phyloP scores from a whole-genome alignment of 2,797 vertebrate genomes.

The Sebastolobus alascanus region DNA sequence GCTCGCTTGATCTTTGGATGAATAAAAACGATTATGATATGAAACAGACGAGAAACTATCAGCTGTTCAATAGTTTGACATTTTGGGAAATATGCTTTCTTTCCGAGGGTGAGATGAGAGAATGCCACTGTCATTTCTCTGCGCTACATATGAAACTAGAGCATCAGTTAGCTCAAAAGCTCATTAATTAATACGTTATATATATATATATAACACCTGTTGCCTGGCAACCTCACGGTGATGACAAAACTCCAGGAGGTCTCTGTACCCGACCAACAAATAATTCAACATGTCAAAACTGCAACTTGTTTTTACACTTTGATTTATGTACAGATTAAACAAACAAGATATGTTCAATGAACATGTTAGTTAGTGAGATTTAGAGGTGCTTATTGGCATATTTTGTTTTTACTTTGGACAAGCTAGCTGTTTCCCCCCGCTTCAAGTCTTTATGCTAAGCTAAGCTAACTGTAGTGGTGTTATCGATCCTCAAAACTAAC shows the following conservation, averaged over 20 bases:
- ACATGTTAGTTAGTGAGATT: not conserved
- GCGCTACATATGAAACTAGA: not conserved
- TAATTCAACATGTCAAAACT: not conserved
- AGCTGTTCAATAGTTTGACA: conserved; percentile 9
- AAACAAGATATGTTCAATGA: not conserved
- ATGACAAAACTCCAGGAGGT: conserved; percentile 1
- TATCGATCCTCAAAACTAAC: conserved; percentile 2
- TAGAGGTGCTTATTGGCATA: not conserved
- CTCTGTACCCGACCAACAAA: not conserved
- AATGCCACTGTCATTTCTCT: conserved; percentile 8
- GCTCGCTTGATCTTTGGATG: conserved; percentile 5
- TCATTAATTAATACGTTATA: conserved; percentile 3
- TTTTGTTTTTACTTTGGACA: not conserved
- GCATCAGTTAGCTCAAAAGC: not conserved
- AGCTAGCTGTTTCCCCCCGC: not conserved
- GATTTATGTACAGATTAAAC: not conserved
- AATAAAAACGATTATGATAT: not conserved
- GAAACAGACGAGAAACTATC: not conserved
- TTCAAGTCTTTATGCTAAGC: conserved; percentile 6
- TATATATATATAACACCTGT: not conserved
- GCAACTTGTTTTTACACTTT: not conserved
- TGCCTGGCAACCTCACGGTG: not conserved
- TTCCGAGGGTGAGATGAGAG: not conserved
- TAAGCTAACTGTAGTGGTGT: not conserved
- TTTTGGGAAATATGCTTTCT: conserved; percentile 14